Evolutionary conservation across 2,113 vertebrate species (phyloP), one percentile per base, ranked within the genome.

Genomic region (Varanus komodoensis): DNA sequence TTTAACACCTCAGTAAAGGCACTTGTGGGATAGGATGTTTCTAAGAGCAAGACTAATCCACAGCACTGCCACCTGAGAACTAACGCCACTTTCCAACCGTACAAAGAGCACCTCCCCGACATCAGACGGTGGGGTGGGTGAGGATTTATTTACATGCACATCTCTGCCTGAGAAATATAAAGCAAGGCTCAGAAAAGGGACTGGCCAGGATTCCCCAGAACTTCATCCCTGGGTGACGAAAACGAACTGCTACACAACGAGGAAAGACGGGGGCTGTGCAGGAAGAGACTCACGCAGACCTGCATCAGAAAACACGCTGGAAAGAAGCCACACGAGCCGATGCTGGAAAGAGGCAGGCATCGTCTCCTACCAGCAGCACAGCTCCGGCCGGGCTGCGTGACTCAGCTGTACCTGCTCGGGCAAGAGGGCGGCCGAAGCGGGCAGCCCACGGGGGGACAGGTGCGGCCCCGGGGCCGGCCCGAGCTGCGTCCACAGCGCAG

Each of bases 241-340:
- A 83, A 64, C n/a, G 81, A 89, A 50, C 88, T 57, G 80, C 54
- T 34, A 15, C n/a, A 29, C 32, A 71, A 82, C 21, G 29, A 77
- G 34, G 1, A 2, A 17, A 64, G 11, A 83, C 38, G 1, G 57
- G 27, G 61, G 74, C 67, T 25, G 21, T 27, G n/a, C 15, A 25
- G 57, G 75, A 44, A n/a, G 86, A 61, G 34, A 48, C 15, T 57
- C 12, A 14, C 2, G 25, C 19, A 74, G 23, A 9, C 80, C 44
- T 48, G 19, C 3, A 14, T 29, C 71, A 32, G 77, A 38, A 29
- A 54, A 38, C 21, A 50, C 4, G 4, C 34, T 0, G 3, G 4
- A n/a, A 8, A 4, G 9, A 8, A 4, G 9, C 54, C 32, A 61
- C 21, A 14, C 1, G 1, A 17, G 3, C 6, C 0, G 29, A 3